phyloP scores from a whole-genome alignment of 2,888 invertebrate genomes.

The Drosophila ochracea region DNA sequence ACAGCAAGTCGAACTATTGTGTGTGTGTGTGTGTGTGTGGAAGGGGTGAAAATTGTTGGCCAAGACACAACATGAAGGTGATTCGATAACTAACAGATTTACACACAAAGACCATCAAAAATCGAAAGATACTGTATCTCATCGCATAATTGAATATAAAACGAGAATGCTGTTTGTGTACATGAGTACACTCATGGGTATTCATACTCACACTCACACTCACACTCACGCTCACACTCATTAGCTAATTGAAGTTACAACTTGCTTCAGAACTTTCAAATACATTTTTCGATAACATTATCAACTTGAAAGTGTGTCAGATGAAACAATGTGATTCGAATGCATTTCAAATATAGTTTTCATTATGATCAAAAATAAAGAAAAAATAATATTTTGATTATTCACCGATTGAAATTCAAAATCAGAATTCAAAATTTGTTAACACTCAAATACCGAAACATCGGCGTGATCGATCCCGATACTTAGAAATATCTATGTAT shows the following conservation, averaged over 20 bases:
- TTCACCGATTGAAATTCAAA: not conserved
- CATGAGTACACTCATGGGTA: not conserved
- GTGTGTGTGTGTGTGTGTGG: too few relatives aligned
- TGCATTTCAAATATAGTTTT: not conserved
- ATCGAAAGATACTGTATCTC: conserved; percentile 2
- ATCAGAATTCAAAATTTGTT: not conserved
- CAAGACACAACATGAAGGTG: conserved; percentile 42
- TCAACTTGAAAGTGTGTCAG: not conserved
- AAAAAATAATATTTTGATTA: not conserved
- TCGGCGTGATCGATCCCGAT: not conserved
- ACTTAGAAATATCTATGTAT: not conserved
- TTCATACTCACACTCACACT: not conserved
- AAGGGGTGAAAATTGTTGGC: conserved; percentile 1
- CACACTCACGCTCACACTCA: not conserved
- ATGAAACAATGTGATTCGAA: not conserved
- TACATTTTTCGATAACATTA: not conserved
- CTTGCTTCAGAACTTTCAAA: not conserved
- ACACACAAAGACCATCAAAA: not conserved
- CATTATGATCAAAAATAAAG: not conserved
- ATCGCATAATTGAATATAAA: not conserved
- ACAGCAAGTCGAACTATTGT: conserved; percentile 48
- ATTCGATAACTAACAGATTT: conserved; percentile 26
- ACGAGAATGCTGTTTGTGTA: not conserved
- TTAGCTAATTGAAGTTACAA: not conserved
- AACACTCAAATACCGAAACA: not conserved